Percentiles rank a stretch among this genome's conserved stretches.
Conservation (phyloP, 2,888 invertebrate genomes). For the Abrostola tripartita region DNA sequence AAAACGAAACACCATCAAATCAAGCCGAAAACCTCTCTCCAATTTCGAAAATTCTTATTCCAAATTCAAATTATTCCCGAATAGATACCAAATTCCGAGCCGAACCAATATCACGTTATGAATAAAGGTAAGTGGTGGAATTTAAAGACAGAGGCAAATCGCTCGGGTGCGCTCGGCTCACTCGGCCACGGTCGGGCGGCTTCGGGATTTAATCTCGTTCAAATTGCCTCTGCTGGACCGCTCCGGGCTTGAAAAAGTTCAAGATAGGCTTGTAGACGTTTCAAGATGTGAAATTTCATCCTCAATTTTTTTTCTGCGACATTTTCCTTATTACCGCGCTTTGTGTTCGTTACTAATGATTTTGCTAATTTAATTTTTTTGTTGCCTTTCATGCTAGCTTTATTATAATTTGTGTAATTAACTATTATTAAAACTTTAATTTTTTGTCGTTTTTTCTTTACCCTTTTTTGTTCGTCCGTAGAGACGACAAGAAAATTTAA, state of each 20-base stretch:
- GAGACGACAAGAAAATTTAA: too few relatives aligned
- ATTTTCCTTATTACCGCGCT: conserved; percentile 60
- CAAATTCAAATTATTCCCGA: conserved; percentile 62
- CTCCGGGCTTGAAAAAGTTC: conserved; percentile 59
- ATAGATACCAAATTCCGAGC: conserved; percentile 58
- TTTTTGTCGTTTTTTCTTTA: neutral
- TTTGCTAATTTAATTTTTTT: conserved; percentile 31
- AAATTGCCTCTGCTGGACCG: conserved; percentile 68
- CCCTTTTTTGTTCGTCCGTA: too few relatives aligned
- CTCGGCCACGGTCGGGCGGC: conserved; percentile 63
- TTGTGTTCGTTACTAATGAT: conserved; percentile 52
- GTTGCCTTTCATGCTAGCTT: conserved; percentile 3
- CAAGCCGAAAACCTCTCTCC: conserved; percentile 36
- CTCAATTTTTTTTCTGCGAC: conserved; percentile 59
- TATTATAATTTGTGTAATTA: conserved; percentile 6
- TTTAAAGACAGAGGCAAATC: conserved; percentile 59
- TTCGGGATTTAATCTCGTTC: conserved; percentile 71
- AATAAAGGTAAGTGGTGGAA: conserved; percentile 62
- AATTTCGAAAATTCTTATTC: conserved; percentile 57
- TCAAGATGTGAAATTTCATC: conserved; percentile 61
- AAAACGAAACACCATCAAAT: conserved; percentile 49
- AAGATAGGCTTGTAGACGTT: conserved; percentile 62
- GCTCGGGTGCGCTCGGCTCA: conserved; percentile 52
- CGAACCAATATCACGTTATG: conserved; percentile 63
- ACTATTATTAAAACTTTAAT: conserved; percentile 1